These are phyloP conservation scores for Conus canariensis DNA, from an alignment of 2,888 invertebrate genomes.

Conservation along the genomic window DNA sequence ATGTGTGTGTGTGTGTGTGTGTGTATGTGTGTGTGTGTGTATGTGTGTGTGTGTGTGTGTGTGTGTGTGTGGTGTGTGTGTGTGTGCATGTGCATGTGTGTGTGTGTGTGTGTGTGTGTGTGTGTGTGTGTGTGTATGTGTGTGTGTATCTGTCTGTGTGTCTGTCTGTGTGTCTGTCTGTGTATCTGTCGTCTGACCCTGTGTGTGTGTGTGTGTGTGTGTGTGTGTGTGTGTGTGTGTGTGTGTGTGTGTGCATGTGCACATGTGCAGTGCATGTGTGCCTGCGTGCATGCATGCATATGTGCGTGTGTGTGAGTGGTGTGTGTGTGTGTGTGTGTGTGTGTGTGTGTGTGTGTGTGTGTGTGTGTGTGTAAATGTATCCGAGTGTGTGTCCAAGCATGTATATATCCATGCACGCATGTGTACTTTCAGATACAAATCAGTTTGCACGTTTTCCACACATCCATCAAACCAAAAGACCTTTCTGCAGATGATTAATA, in stretches of 20 bases:
- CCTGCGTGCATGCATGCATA: too few species aligned
- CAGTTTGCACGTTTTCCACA: too few species aligned
- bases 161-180: too few species aligned
- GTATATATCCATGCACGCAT: not conserved
- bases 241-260: not conserved
- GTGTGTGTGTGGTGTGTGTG: not conserved
- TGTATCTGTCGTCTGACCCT: too few species aligned
- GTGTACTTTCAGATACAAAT: not conserved
- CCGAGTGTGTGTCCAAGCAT: not conserved
- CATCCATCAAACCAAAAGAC: too few species aligned
- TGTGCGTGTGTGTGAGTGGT: not conserved
- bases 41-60: not conserved
- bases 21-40: not conserved
- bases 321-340: conserved; percentile 2
- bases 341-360: not conserved
- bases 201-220: not conserved
- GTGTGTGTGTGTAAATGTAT: not conserved
- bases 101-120: not conserved
- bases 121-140: not conserved
- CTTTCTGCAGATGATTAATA: too few species aligned
- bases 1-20: not conserved
- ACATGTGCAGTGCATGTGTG: too few species aligned
- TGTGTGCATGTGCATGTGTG: not conserved
- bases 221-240: conserved; percentile 1
- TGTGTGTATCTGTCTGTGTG: too few species aligned